Percentiles rank a stretch among this genome's conserved stretches.
phyloP scores from a whole-genome alignment of 1,140 invertebrate species.

The Anadara kagoshimensis region DNA sequence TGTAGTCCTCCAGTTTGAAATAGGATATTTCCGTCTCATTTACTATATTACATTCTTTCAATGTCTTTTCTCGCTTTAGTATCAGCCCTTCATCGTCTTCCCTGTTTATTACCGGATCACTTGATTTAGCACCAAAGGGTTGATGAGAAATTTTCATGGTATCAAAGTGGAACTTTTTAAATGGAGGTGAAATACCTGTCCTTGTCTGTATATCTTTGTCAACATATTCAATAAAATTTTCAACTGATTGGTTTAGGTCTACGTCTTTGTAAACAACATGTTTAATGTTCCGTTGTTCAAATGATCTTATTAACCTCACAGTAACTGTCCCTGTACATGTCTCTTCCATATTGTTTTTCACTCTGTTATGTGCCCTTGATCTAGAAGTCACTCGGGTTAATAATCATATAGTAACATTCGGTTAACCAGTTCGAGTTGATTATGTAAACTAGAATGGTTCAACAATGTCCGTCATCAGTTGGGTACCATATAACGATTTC shows the following conservation, averaged over 20 bases:
- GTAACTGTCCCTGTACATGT: slow-evolving; percentile 40
- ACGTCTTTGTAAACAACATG: slow-evolving; percentile 63
- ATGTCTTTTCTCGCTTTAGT: too few species aligned
- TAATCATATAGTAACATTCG: too few species aligned
- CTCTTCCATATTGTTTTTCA: too few species aligned
- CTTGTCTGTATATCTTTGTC: slow-evolving; percentile 40
- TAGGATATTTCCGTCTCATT: slow-evolving; percentile 72
- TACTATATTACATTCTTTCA: slow-evolving; percentile 9
- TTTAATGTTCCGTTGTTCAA: slow-evolving; percentile 67
- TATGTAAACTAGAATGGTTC: too few species aligned
- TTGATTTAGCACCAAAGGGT: slow-evolving; percentile 53
- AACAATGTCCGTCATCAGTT: too few species aligned
- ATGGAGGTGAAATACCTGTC: slow-evolving; percentile 57
- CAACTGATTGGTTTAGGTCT: slow-evolving; percentile 35
- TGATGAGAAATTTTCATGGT: slow-evolving; percentile 63
- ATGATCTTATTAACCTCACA: slow-evolving; percentile 66
- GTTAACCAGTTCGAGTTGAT: too few species aligned
- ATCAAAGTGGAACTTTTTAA: slow-evolving; percentile 64
- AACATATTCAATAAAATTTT: slow-evolving; percentile 42
- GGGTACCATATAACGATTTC: too few species aligned
- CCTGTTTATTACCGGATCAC: too few species aligned
- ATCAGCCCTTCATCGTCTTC: too few species aligned
- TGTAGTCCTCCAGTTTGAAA: slow-evolving; percentile 68
- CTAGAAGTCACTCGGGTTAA: too few species aligned
- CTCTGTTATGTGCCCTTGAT: too few species aligned